Evolutionary conservation across 2,888 invertebrate genomes (phyloP).

Genomic region (Gibbula magus): DNA sequence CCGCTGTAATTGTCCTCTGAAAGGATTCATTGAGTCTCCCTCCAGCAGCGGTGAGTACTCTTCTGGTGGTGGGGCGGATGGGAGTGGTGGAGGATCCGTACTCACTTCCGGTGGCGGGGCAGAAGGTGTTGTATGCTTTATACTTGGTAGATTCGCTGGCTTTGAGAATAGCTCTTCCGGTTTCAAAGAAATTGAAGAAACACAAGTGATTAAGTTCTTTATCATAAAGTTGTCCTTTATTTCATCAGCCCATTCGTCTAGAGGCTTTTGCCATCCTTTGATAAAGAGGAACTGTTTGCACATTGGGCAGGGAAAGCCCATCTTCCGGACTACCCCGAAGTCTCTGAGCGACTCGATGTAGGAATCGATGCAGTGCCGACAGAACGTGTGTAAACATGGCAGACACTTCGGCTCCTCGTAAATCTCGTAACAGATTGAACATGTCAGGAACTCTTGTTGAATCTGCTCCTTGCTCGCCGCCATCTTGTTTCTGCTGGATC

Average conservation of each 20-base stretch:
- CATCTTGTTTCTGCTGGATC: too few species aligned
- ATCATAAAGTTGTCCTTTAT: background rate
- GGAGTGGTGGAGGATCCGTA: too few species aligned
- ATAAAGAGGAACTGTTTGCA: conserved; percentile 1
- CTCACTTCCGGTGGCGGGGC: too few species aligned
- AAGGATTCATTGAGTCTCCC: too few species aligned
- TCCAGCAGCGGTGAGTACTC: too few species aligned
- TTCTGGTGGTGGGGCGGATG: too few species aligned
- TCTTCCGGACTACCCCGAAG: background rate
- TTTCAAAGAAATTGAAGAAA: background rate
- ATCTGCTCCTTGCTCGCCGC: background rate
- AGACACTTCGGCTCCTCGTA: background rate
- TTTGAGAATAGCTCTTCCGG: too few species aligned
- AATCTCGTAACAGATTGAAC: background rate
- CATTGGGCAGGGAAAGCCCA: background rate
- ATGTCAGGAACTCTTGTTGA: background rate
- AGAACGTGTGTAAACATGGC: background rate
- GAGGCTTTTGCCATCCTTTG: background rate
- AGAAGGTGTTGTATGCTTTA: too few species aligned
- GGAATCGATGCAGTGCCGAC: background rate
- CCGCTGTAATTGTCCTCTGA: too few species aligned
- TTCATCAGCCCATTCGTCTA: background rate
- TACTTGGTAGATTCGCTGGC: too few species aligned
- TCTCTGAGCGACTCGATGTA: background rate
- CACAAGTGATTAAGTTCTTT: background rate